Conservation (phyloP, 2,113 vertebrate genomes). For the Channa maculata region DNA sequence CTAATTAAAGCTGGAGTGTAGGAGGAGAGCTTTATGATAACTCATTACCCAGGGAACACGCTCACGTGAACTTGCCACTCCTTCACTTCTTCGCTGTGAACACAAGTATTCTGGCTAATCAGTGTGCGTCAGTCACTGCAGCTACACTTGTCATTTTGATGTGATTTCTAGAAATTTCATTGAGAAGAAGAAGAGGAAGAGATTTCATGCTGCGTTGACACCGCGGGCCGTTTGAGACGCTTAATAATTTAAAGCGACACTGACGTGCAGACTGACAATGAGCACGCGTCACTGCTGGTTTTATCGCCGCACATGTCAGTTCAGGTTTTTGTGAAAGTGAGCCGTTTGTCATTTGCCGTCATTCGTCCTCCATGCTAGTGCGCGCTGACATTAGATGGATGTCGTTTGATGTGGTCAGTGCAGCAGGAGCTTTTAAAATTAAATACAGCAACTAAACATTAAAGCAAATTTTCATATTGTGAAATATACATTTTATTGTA, state of each 20-base stretch:
- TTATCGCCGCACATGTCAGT: neutral
- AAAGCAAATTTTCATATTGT: no score
- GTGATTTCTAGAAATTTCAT: conserved; percentile 44
- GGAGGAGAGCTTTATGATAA: conserved; percentile 66
- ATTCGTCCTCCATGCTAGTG: neutral
- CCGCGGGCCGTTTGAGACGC: conserved; percentile 17
- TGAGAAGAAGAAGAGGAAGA: conserved; percentile 45
- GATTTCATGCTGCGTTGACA: conserved; percentile 57
- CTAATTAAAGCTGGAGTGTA: conserved; percentile 63
- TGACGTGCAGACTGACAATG: conserved; percentile 23
- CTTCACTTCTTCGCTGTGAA: neutral
- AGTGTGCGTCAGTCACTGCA: conserved; percentile 25
- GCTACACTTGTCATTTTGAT: conserved; percentile 51
- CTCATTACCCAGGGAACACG: conserved; percentile 49
- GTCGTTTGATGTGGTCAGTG: no score
- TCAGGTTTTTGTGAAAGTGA: neutral
- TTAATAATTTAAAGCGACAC: conserved; percentile 44
- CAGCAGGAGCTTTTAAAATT: no score
- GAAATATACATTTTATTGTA: no score
- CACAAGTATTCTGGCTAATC: neutral
- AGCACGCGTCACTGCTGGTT: neutral
- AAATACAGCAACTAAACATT: no score
- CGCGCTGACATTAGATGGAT: neutral
- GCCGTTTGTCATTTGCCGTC: neutral
- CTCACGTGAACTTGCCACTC: neutral